phyloP scores from a whole-genome alignment of 2,797 vertebrate species.

The Lerista edwardsae region DNA sequence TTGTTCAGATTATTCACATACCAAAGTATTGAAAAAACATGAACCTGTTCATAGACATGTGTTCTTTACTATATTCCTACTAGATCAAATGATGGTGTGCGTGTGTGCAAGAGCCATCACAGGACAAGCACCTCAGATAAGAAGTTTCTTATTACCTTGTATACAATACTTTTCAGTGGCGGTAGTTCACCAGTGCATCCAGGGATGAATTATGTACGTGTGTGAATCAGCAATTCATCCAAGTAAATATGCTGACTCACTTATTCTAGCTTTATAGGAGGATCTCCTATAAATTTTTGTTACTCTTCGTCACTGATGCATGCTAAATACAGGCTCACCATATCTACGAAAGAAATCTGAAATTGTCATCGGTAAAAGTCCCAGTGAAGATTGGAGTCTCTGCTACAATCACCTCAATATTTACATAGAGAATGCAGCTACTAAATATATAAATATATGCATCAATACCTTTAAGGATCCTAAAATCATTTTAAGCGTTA shows the following conservation, averaged over 20 bases:
- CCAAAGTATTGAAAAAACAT: neutral
- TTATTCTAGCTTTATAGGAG: neutral
- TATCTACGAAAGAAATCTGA: conserved; percentile 54
- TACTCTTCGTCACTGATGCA: conserved; percentile 24
- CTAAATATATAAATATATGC: conserved; percentile 67
- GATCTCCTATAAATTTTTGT: neutral
- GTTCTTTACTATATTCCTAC: neutral
- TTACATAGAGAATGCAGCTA: conserved; percentile 70
- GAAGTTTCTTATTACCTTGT: neutral
- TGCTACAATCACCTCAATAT: conserved; percentile 66
- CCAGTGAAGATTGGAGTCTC: conserved; percentile 67
- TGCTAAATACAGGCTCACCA: neutral
- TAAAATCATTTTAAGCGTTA: conserved; percentile 67
- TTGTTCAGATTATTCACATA: neutral
- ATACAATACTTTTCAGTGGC: neutral
- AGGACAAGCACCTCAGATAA: neutral
- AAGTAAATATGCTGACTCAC: neutral
- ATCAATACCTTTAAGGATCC: conserved; percentile 69
- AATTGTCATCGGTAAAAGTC: conserved; percentile 63
- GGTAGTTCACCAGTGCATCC: neutral
- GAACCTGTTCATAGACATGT: neutral
- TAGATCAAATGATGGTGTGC: neutral
- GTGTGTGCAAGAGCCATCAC: neutral
- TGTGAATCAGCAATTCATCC: neutral
- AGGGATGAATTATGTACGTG: neutral